Evolutionary conservation across 2,888 invertebrate genomes (phyloP), one percentile per base, ranked within the genome.

Genomic region (Scrobipalpa atriplicella): DNA sequence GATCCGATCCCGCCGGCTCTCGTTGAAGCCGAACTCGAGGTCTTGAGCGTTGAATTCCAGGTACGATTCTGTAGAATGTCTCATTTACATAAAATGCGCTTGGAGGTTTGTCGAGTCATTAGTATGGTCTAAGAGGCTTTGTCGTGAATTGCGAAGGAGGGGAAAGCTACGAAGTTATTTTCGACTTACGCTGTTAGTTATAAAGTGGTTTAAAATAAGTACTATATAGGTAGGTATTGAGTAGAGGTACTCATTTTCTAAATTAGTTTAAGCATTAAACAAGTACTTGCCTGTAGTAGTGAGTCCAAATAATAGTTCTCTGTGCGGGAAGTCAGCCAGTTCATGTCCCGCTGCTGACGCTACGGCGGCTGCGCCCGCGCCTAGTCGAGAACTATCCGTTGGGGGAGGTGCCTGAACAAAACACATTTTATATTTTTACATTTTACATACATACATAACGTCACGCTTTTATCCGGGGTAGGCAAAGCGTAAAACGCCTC

Each of bases 21-120:
- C 97, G 89, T 98, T 97, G 87, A 99, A 96, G 71, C 99, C 99
- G 84, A 97, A 96, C 94, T 98, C 96, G 83, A 98, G 95, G 86
- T 96, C 96, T 92, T 96, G 96, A 70, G 96, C 96, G 89, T 95
- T 96, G 82, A 96, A 94, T 89, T 96, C 96, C 87, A 96, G 90
- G 89, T 97, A 97, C 70, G 97, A 97, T 93, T 97, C 95, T 89
- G 95, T 93, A 89, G 87, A 80, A 89, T 89, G 10, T 11, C 52
- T 64, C 58, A 64, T 67, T 64, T 52, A 36, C 56, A 64, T 64
- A 64, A 47, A 64, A 61, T 52, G 38, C 52, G 41, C 60, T 41
- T 8, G 9, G 41, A 21, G 43, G 21, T 41, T 62, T 43, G 43
- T 62, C 62, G 21, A 62, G 41, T 62, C 62, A 56, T 56, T 41